Base-by-base conservation (phyloP, 37 sponge, comb jelly and placozoan species). In the Tethya wilhelma region DNA sequence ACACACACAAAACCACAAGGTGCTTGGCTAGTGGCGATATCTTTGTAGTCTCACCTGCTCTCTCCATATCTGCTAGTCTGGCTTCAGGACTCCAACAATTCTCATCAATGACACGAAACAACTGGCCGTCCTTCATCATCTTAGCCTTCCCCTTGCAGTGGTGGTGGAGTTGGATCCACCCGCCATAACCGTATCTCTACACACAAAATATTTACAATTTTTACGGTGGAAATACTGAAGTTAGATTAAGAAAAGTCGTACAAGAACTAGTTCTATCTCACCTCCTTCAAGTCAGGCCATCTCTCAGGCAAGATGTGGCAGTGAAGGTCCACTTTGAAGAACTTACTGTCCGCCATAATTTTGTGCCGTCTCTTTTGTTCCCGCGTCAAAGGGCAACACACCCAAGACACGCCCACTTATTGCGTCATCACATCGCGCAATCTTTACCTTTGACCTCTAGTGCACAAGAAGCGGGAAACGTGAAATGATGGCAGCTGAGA, bases 201-300 rank as follows among this genome's bases (percentile, higher is more conserved):
- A 31, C 9, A 73, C 22, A 38, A 44, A 2, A 66, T 30, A 1
- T 33, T 14, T 65, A 17, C 33, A 58, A 28, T 11, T 22, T 7
- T 5, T 26, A 14, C 37, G 30, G 42, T 2, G 8, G 6, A 46
- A 73, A 2, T 30, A n/a, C n/a, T n/a, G n/a, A n/a, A n/a, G n/a
- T n/a, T n/a, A n/a, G n/a, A n/a, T n/a, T n/a, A n/a, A n/a, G n/a
- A n/a, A n/a, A n/a, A n/a, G n/a, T n/a, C n/a, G n/a, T n/a, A n/a
- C n/a, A n/a, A n/a, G n/a, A n/a, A n/a, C n/a, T n/a, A n/a, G n/a
- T n/a, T n/a, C 17, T 55, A 12, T 44, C 78, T 31, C 33, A 89
- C 94, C 75, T 96, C 96, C 73, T 96, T 96, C 69, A 96, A 64
- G 43, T 96, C 96, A 2, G 96, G 96, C 93, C 92, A 92, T 57